Base-by-base conservation (phyloP, 2,113 vertebrate genomes). In the Anarhynchus alexandrinus region DNA sequence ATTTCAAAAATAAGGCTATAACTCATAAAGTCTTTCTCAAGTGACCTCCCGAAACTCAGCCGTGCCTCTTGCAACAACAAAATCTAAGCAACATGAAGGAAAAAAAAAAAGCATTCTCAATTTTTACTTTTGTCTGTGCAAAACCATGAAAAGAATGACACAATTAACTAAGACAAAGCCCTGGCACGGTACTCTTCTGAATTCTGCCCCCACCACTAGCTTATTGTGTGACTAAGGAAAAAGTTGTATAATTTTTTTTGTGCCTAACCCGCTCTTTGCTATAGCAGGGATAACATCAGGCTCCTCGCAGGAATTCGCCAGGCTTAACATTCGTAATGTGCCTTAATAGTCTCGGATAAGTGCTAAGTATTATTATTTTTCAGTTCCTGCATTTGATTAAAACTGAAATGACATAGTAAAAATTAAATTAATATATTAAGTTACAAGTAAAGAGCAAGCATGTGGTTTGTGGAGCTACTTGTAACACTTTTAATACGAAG, bases 1-100 rank as follows among this genome's bases (percentile, higher is more conserved):
- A 97, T 97, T 93, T 97, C 70, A 97, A 95, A 97, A 96, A 93
- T 93, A 97, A 96, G 95, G 84, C 95, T 96, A 43, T 76, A 96
- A 91, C 58, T 94, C 55, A 92, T 89, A 32, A 85, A 93, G 82
- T 92, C 43, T 61, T 91, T 93, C 71, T 94, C n/a, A 32, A 83
- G 65, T 64, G 91, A 96, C 85, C 74, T 94, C 79, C 93, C 83
- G 36, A 66, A 92, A 96, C 85, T 95, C 88, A 43, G 5, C 45
- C 43, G 10, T 82, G 73, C 67, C 73, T 71, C 74, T 83, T 81
- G 59, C 72, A 90, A 76, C 65, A 95, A 65, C 20, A 49, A 54
- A 76, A 65, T 66, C 78, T 59, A 62, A 86, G 84, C 57, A 55
- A 70, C 61, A 45, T 22, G 13, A 73, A 55, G 30, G 15, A 70